These are phyloP conservation scores for Octomys mimax DNA, from an alignment of 2,797 vertebrate species.

Conservation along the genomic window DNA sequence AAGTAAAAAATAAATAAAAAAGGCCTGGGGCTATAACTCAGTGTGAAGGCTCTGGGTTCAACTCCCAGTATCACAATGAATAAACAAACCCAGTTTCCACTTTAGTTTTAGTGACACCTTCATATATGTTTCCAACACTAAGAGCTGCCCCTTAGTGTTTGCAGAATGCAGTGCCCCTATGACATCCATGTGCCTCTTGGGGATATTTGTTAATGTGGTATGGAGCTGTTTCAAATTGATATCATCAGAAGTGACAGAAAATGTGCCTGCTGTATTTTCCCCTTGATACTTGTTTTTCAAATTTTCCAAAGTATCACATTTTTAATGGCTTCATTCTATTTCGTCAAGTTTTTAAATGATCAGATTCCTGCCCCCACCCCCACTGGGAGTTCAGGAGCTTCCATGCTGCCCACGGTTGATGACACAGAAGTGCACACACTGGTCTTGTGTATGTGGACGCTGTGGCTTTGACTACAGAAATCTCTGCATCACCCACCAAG, in stretches of 20 bases:
- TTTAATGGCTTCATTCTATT: not conserved
- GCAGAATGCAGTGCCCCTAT: not conserved
- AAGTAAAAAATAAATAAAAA: not conserved
- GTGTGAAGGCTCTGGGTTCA: not conserved
- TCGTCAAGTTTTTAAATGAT: not conserved
- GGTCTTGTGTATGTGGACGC: rapidly evolving
- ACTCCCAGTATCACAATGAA: not conserved
- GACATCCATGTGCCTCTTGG: not conserved
- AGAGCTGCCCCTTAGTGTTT: not conserved
- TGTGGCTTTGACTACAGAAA: not conserved
- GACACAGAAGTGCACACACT: not conserved
- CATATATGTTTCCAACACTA: not conserved
- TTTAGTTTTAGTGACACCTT: not conserved
- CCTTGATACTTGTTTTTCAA: not conserved
- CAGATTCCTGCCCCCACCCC: not conserved
- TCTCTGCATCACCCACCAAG: not conserved
- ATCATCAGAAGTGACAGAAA: not conserved
- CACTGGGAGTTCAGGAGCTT: too few relatives aligned
- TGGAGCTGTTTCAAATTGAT: conserved; percentile 16
- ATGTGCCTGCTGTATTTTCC: not conserved
- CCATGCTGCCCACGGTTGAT: not conserved
- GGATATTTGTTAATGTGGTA: not conserved
- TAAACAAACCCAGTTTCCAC: not conserved
- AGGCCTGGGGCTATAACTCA: not conserved
- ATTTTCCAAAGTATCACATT: not conserved